Conservation (phyloP, 2,113 vertebrate species). For the Herpetotheres cachinnans region DNA sequence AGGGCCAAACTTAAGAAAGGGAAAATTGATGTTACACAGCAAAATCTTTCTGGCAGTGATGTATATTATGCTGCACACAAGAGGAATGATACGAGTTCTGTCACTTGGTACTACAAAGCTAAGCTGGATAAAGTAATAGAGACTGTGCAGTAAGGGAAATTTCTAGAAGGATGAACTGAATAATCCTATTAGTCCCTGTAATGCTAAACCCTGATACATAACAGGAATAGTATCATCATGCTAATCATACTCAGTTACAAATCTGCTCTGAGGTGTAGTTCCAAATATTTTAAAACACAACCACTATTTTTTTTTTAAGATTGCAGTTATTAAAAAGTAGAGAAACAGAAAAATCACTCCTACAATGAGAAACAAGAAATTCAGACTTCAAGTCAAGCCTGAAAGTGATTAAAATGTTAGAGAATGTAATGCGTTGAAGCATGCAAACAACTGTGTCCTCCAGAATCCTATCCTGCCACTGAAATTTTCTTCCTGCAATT, state of each 20-base stretch:
- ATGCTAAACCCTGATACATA: neutral
- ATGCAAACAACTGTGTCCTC: neutral
- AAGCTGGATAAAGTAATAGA: neutral
- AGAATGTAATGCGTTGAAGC: neutral
- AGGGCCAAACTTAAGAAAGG: neutral
- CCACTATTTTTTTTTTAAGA: neutral
- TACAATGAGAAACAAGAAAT: neutral
- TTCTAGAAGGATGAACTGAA: neutral
- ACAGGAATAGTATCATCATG: neutral
- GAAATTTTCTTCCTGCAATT: neutral
- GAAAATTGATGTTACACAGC: neutral
- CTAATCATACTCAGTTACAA: neutral
- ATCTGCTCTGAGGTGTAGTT: neutral
- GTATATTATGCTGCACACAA: neutral
- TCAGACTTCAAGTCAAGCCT: neutral
- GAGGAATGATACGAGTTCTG: neutral
- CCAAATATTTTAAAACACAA: neutral
- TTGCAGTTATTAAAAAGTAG: neutral
- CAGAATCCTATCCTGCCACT: neutral
- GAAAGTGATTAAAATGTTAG: neutral
- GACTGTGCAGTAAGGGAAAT: neutral
- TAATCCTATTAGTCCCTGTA: neutral
- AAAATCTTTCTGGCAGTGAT: neutral
- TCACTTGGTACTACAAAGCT: neutral
- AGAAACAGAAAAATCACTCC: neutral